These are phyloP conservation scores for Nomada flava DNA, from an alignment of 2,888 invertebrate species.

Conservation along the genomic window DNA sequence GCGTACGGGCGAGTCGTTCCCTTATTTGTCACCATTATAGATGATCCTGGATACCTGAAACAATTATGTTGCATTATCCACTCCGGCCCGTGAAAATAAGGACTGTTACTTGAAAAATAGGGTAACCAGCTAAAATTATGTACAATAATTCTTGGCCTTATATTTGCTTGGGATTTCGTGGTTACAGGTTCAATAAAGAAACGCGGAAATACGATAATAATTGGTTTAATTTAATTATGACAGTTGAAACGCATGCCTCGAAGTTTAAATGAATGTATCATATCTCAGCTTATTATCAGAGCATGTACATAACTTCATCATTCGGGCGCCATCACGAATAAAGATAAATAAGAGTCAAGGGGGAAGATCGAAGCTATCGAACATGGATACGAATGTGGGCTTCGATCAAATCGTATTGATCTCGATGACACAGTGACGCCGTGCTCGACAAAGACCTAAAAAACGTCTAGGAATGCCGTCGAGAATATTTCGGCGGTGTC, in stretches of 20 bases:
- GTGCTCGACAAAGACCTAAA: slow-evolving; percentile 81
- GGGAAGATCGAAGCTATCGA: slow-evolving; percentile 46
- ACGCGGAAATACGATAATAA: not conserved
- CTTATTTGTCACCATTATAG: slow-evolving; percentile 48
- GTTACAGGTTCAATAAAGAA: not conserved
- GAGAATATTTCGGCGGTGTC: slow-evolving; percentile 82
- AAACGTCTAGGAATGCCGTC: slow-evolving; percentile 82
- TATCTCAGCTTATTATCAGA: slow-evolving; percentile 1
- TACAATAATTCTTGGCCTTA: no score
- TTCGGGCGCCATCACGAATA: slow-evolving; percentile 4
- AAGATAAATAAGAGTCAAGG: slow-evolving; percentile 25
- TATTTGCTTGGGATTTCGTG: no score
- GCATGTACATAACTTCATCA: slow-evolving; percentile 22
- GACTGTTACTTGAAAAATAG: not conserved
- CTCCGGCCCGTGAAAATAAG: not conserved
- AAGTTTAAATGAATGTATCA: slow-evolving; percentile 19
- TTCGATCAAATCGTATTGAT: slow-evolving; percentile 65
- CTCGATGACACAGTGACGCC: slow-evolving; percentile 80
- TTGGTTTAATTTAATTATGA: not conserved
- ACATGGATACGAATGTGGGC: slow-evolving; percentile 34
- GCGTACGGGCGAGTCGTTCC: slow-evolving; percentile 24
- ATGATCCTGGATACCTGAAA: slow-evolving; percentile 23
- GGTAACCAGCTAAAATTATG: not conserved
- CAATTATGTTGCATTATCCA: slow-evolving; percentile 22
- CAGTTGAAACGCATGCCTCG: no score